phyloP scores from a whole-genome alignment of 2,888 invertebrate genomes.

The Hanleya hanleyi region DNA sequence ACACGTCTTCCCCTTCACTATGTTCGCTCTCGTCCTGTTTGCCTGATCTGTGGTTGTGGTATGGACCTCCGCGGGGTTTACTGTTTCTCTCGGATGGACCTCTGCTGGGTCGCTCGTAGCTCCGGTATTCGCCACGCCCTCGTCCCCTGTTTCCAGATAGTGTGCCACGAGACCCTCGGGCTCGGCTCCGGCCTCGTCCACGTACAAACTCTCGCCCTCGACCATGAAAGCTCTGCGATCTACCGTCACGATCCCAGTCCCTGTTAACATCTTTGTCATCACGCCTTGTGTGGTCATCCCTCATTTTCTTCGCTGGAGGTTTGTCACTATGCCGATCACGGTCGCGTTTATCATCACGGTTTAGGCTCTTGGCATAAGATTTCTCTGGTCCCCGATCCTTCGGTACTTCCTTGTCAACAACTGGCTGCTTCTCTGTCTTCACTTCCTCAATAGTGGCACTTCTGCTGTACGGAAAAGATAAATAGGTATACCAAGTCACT shows the following conservation, averaged over 20 bases:
- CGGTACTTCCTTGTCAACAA: conserved; percentile 27
- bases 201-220: conserved; percentile 65
- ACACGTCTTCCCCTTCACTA: conserved; percentile 42
- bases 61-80: conserved; percentile 35
- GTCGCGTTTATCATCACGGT: conserved; percentile 17
- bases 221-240: conserved; percentile 49
- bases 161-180: conserved; percentile 41
- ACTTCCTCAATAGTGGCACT: conserved; percentile 12
- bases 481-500: no score
- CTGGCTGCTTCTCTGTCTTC: conserved; percentile 29
- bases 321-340: conserved; percentile 41
- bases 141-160: conserved; percentile 39
- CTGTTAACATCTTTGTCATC: background rate
- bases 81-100: conserved; percentile 15
- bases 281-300: conserved; percentile 53
- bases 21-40: conserved; percentile 20
- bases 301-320: conserved; percentile 61
- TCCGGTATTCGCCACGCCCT: conserved; percentile 19
- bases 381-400: conserved; percentile 41
- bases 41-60: conserved; percentile 13
- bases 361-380: conserved; percentile 25
- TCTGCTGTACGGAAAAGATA: no score
- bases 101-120: conserved; percentile 34
- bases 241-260: conserved; percentile 27
- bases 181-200: conserved; percentile 58